Percentiles rank a stretch among this genome's conserved stretches.
phyloP scores from a whole-genome alignment of 2,888 invertebrate genomes.

The Acleris cristana region DNA sequence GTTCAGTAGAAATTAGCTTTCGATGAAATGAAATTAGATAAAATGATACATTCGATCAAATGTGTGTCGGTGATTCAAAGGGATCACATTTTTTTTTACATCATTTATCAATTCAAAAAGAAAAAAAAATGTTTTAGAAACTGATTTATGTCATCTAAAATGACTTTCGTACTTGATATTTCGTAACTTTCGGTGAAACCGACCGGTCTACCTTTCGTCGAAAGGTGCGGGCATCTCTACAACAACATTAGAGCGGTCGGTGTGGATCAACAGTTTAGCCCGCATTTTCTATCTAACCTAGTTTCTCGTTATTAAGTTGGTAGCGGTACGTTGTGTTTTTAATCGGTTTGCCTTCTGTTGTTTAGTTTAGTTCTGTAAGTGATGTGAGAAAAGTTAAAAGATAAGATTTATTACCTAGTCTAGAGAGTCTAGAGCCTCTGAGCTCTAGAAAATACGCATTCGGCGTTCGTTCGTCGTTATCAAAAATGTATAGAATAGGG shows the following conservation, averaged over 20 bases:
- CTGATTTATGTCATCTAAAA: too few relatives aligned
- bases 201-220: background rate
- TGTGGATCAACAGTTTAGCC: conserved; percentile 20
- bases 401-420: background rate
- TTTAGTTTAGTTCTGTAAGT: background rate
- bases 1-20: too few relatives aligned
- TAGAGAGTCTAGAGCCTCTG: too few relatives aligned
- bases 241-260: background rate
- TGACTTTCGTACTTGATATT: background rate
- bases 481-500: too few relatives aligned
- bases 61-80: too few relatives aligned
- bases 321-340: conserved; percentile 10
- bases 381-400: background rate
- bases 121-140: too few relatives aligned
- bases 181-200: background rate
- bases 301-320: conserved; percentile 29
- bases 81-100: too few relatives aligned
- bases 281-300: conserved; percentile 19
- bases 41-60: too few relatives aligned
- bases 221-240: conserved; percentile 3
- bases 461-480: too few relatives aligned
- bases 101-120: too few relatives aligned
- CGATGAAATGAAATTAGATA: too few relatives aligned
- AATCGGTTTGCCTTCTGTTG: conserved; percentile 7
- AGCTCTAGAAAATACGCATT: too few relatives aligned